Base-by-base conservation (phyloP, 2,113 vertebrate genomes). In the Eulemur rufifrons region DNA sequence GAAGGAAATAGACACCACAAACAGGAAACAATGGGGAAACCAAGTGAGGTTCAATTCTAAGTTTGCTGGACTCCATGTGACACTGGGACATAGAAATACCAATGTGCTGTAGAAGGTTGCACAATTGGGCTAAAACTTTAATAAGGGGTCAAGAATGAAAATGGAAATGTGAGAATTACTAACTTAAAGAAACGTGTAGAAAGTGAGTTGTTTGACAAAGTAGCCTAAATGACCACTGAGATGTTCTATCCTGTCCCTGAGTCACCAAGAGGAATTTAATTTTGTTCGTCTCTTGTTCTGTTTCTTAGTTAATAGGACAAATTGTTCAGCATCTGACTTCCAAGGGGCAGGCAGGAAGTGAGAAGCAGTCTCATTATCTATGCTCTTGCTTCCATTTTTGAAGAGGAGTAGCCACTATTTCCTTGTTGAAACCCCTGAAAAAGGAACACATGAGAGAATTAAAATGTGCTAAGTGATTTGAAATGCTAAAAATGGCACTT, bases 401-500 rank as follows among this genome's bases (percentile, higher is more conserved):
- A 50, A 85, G 64, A 89, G 32, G 27, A 89, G 29, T 95, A 69
- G 76, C 87, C 96, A 93, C 86, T 84, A 37, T 32, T 56, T 50
- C 56, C 0, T 37, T 83, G 29, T 66, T 83, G 91, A 92, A 96
- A 96, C 91, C 56, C 17, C 71, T 94, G 45, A 85, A 89, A 91
- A 92, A 88, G 86, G 63, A 97, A 86, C 80, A 98, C 89, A 91
- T 56, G 83, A 95, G 78, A 95, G 82, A 96, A 96, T 96, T 89
- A 95, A 97, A 97, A 97, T 89, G 89, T 96, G 95, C 96, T 97
- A 95, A 94, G 91, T 96, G 96, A 94, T 91, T 94, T 96, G 91
- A 97, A 97, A 96, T 96, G 93, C 97, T 96, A 97, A 97, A 97
- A 96, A 96, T 92, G 90, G 95, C 56, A 80, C 76, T 85, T 92